Conservation (phyloP, 2,113 vertebrate genomes). For the Sardina pilchardus region DNA sequence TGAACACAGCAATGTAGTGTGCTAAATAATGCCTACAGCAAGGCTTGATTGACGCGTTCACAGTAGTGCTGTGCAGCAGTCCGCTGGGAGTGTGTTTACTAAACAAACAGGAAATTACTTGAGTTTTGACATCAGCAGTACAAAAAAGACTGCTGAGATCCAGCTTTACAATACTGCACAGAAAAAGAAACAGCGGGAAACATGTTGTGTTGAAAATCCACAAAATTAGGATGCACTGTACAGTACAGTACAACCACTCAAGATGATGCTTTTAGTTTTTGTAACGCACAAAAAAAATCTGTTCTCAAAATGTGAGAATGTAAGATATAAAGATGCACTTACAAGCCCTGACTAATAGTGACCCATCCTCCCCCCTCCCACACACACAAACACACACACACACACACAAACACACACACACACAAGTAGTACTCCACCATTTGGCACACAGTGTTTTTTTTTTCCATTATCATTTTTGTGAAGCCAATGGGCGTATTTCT, state of each 20-base stretch:
- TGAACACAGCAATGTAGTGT: conserved; percentile 47
- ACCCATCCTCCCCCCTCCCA: not conserved
- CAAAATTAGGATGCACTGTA: not conserved
- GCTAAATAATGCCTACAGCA: conserved; percentile 41
- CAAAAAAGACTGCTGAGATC: conserved; percentile 28
- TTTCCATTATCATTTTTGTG: not conserved
- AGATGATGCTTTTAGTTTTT: not conserved
- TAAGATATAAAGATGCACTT: not conserved
- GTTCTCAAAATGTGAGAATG: not conserved
- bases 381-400: too few relatives aligned
- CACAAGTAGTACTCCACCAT: not conserved
- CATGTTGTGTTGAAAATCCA: not conserved
- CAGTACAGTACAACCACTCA: not conserved
- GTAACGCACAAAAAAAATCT: not conserved
- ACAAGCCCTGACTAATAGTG: not conserved
- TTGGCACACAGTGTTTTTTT: not conserved
- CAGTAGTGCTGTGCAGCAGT: conserved; percentile 35
- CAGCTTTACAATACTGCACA: not conserved
- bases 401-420: not conserved
- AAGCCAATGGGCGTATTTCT: not conserved
- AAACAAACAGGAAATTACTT: conserved; percentile 45
- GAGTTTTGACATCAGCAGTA: conserved; percentile 28
- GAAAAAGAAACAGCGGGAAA: not conserved
- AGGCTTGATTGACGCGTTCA: conserved; percentile 47
- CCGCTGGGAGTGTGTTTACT: conserved; percentile 46